Conservation (phyloP, 2,113 vertebrate genomes). For the Nycticorax nycticorax region DNA sequence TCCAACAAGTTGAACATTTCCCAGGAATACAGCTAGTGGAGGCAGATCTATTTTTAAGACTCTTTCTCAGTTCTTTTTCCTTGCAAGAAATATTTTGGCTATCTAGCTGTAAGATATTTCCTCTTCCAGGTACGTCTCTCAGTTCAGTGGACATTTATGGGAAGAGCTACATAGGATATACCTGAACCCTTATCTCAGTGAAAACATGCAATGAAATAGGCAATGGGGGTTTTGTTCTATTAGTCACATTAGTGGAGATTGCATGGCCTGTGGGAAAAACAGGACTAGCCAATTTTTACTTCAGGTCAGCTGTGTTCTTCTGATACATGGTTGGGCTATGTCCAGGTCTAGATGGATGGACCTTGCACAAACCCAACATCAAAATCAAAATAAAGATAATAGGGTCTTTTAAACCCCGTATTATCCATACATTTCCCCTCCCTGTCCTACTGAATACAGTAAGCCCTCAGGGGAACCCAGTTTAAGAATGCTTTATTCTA, state of each 20-base stretch:
- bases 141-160: not conserved
- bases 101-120: not conserved
- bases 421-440: not conserved
- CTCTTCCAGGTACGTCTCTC: not conserved
- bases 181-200: not conserved
- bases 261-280: not conserved
- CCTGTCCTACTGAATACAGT: not conserved
- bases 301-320: not conserved
- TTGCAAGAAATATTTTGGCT: not conserved
- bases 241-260: not conserved
- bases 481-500: slow-evolving; percentile 51
- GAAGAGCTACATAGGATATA: not conserved
- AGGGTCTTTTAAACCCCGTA: not conserved
- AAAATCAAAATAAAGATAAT: slow-evolving; percentile 12
- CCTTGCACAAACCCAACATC: not conserved
- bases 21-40: not conserved
- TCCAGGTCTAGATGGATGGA: not conserved
- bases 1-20: not conserved
- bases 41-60: not conserved
- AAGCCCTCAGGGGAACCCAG: not conserved
- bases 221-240: not conserved
- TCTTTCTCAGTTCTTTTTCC: not conserved
- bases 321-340: not conserved
- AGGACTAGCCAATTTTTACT: not conserved
- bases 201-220: not conserved